Evolutionary conservation across 2,888 invertebrate species (phyloP), one percentile per base, ranked within the genome.

Genomic region (Stenurella melanura): DNA sequence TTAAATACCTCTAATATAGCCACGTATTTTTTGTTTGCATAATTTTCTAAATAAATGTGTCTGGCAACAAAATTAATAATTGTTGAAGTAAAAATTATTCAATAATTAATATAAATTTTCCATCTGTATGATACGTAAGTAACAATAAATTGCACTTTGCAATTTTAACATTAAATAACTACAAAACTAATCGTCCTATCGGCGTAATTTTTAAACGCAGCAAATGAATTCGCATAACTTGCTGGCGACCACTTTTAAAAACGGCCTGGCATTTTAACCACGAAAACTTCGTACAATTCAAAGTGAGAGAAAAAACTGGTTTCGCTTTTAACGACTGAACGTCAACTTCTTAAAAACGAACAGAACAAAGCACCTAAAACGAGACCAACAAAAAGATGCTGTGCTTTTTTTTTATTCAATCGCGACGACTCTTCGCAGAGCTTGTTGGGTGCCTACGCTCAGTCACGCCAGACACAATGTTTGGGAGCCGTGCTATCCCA

Each of bases 321-420:
- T 61, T 71, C 61, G 71, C 71, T 71, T 61, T 71, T 61, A 71
- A 71, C 71, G 71, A 61, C 71, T 60, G 71, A 60, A 42, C 58
- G 71, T 71, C 61, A 71, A 71, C 58, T 57, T 34, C 71, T 58
- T 57, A 60, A 56, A 34, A 68, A 34, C n/a, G 68, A 68, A 68
- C 68, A 57, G 56, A 57, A 57, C 68, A 68, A 57, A 30, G 68
- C 30, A 12, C 64, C 64, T 38, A 64, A 64, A 64, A 19, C 71
- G 42, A 57, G 61, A 71, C 71, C 60, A 71, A 34, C 61, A 61
- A 71, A 71, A 71, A 71, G 71, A 18, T 9, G 58, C 12, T 60
- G 71, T 34, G 58, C 6, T 60, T 60, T 34, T 56, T 18, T 56
- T 56, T 68, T 38, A 56, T 50, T 50, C 15, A n/a, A 56, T 64